phyloP scores from a whole-genome alignment of 92 coral and sea anemone species.

The Nematostella vectensis region DNA sequence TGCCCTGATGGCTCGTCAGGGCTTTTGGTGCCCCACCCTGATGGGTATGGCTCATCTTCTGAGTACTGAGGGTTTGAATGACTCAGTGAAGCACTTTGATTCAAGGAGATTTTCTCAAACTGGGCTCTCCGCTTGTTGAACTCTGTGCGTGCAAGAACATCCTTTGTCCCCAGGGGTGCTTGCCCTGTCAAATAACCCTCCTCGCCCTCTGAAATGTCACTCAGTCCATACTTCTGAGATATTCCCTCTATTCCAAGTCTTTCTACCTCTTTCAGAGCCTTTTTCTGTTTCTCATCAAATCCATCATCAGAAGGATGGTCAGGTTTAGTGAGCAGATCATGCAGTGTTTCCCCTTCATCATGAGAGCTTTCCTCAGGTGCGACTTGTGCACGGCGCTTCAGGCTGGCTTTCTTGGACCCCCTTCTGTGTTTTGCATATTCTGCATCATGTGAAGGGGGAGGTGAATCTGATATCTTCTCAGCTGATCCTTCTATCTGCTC shows the following conservation, averaged over 20 bases:
- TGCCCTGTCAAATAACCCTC: slow-evolving; percentile 38
- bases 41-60: slow-evolving; percentile 10
- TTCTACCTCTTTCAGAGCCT: slow-evolving; percentile 46
- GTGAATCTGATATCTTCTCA: background rate
- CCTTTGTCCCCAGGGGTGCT: slow-evolving; percentile 35
- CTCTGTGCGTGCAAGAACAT: slow-evolving; percentile 45
- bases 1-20: background rate
- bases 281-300: slow-evolving; percentile 31
- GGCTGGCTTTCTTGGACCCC: slow-evolving; percentile 35
- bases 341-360: slow-evolving; percentile 12
- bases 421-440: background rate
- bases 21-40: background rate
- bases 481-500: background rate
- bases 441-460: background rate
- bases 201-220: slow-evolving; percentile 66
- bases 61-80: background rate
- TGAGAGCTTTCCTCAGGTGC: slow-evolving; percentile 35
- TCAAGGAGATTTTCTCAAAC: slow-evolving; percentile 69
- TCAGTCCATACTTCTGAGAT: slow-evolving; percentile 59
- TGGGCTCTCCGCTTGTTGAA: slow-evolving; percentile 33
- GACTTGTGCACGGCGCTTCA: slow-evolving; percentile 28
- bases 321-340: background rate
- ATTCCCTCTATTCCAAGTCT: slow-evolving; percentile 69
- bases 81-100: slow-evolving; percentile 47
- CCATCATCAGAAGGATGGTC: background rate